Conservation (phyloP, 1,140 invertebrate genomes). For the Sarcophaga peregrina region DNA sequence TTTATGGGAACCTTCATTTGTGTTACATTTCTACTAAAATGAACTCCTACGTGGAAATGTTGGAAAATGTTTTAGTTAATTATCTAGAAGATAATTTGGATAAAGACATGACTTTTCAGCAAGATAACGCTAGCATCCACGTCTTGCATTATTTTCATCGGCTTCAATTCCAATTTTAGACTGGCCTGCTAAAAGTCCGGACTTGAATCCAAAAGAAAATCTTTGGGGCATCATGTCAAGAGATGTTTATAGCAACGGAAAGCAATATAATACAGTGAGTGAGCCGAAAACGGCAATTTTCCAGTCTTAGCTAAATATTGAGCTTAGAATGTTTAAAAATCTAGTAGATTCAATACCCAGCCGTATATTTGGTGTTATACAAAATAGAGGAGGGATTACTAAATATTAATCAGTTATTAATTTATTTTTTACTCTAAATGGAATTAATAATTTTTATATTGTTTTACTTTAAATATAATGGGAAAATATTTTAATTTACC, state of each 20-base stretch:
- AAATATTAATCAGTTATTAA: too few relatives aligned
- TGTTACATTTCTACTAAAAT: constrained; percentile 29
- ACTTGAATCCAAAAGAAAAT: constrained; percentile 50
- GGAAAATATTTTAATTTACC: constrained; percentile 1
- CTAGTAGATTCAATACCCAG: constrained; percentile 23
- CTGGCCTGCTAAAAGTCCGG: constrained; percentile 44
- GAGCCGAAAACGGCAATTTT: constrained; percentile 44
- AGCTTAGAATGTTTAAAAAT: neutral
- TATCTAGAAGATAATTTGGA: constrained; percentile 1
- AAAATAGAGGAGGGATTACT: too few relatives aligned
- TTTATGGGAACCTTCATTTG: constrained; percentile 32
- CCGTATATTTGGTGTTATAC: constrained; percentile 18
- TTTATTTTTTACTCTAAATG: too few relatives aligned
- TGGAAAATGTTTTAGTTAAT: constrained; percentile 27
- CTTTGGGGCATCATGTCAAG: constrained; percentile 45
- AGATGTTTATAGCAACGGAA: constrained; percentile 37
- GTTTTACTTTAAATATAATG: neutral
- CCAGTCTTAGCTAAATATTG: constrained; percentile 21
- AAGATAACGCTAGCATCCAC: constrained; percentile 46
- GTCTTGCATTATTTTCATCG: neutral
- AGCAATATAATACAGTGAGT: constrained; percentile 38
- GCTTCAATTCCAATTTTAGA: constrained; percentile 32
- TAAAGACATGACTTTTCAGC: constrained; percentile 33
- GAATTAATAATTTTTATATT: too few relatives aligned
- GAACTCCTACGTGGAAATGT: constrained; percentile 28